phyloP scores from a whole-genome alignment of 2,888 invertebrate species.

The Halictus ligatus region DNA sequence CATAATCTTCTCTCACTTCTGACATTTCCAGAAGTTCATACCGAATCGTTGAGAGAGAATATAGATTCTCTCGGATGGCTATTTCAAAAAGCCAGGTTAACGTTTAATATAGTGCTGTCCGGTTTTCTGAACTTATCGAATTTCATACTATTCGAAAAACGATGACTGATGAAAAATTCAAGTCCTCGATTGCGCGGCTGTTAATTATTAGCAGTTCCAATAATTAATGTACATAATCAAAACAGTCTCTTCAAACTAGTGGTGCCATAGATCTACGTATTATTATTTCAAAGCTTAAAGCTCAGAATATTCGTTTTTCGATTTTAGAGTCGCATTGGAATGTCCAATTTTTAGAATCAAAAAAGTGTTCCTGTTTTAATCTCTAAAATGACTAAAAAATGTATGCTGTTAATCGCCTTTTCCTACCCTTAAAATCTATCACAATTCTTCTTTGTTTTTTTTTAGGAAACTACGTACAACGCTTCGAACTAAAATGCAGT shows the following conservation, averaged over 20 bases:
- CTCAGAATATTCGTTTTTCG: not conserved
- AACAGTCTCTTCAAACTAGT: not conserved
- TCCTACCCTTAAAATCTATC: not conserved
- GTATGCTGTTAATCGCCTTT: not conserved
- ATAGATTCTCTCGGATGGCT: not conserved
- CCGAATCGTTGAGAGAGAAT: not conserved
- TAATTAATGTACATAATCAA: not conserved
- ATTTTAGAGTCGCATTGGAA: too few relatives aligned
- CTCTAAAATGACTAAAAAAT: not conserved
- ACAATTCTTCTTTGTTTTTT: too few relatives aligned
- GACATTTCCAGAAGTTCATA: conserved; percentile 34
- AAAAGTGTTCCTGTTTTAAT: not conserved
- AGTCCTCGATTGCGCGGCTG: too few relatives aligned
- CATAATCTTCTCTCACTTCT: conserved; percentile 25
- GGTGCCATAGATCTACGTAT: not conserved
- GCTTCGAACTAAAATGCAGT: not conserved
- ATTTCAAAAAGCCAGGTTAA: too few relatives aligned
- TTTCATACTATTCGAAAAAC: not conserved
- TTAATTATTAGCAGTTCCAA: too few relatives aligned
- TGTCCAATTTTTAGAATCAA: not conserved
- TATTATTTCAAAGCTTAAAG: not conserved
- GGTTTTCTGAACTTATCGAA: too few relatives aligned
- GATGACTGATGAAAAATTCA: not conserved
- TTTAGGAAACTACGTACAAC: not conserved
- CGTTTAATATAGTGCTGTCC: too few relatives aligned